Evolutionary conservation across 2,888 invertebrate genomes (phyloP), one percentile per base, ranked within the genome.

Genomic region (Sthenelais limicola): DNA sequence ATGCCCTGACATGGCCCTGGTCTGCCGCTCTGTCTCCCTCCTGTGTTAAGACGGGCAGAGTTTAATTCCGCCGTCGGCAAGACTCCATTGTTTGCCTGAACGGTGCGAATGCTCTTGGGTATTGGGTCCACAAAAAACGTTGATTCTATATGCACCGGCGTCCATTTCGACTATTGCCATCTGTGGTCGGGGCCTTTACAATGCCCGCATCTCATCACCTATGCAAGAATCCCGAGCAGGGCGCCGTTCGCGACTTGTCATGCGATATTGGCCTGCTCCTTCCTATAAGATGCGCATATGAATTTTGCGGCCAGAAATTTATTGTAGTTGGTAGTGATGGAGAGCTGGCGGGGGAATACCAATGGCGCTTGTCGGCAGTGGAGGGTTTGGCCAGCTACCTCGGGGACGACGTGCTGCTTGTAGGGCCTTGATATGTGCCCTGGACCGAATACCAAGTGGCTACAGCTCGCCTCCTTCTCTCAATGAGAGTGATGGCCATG

Each of bases 131-230:
- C 35, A 35, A 62, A 62, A 38, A 62, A 35, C 35, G 62, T 62
- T 62, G 62, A 62, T 62, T 62, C 62, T 62, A 62, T 62, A 62
- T 62, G 62, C 62, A 62, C 62, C 43, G 62, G 32, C 38, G 62
- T 28, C 62, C 35, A 62, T 62, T 62, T 38, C 62, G 35, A n/a
- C 38, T 24, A 62, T 62, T 43, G 38, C 35, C 62, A 62, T 62
- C 62, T 38, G 38, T 28, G 62, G 21, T 43, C 62, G 24, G 24
- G 38, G 38, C 24, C 21, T 35, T 56, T 56, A 56, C 56, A 56
- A 56, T 56, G 21, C 9, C 30, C 35, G 24, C 4, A 12, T 24
- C 62, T 62, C 62, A 62, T 62, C 38, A 35, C 62, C 35, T 62
- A 62, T 62, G 62, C 62, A 62, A 21, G 38, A 62, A 62, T 62